phyloP scores from a whole-genome alignment of 2,113 vertebrate species.

The Fulmarus glacialis region DNA sequence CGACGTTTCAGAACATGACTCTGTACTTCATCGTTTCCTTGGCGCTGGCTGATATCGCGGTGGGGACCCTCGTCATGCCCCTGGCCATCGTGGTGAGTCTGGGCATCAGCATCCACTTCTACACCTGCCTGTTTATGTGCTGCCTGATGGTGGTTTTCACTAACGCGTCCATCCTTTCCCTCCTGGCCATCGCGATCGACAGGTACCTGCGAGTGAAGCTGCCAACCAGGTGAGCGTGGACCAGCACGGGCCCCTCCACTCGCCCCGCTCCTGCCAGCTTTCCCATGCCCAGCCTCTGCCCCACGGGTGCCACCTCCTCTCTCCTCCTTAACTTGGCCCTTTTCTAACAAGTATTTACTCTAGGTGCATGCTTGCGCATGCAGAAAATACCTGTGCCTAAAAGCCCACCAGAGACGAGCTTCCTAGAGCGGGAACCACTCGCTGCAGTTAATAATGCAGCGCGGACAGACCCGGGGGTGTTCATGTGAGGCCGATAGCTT shows the following conservation, averaged over 20 bases:
- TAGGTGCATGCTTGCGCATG: rapidly evolving
- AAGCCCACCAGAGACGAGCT: rapidly evolving
- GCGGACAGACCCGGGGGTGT: rapidly evolving
- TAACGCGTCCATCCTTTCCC: constrained; percentile 81
- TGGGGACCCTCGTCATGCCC: constrained; percentile 83
- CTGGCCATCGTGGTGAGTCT: constrained; percentile 80
- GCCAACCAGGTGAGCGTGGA: constrained; percentile 73
- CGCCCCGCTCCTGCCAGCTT: neutral
- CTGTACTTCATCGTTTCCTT: constrained; percentile 84
- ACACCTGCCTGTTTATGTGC: constrained; percentile 81
- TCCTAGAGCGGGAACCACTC: neutral
- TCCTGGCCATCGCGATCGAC: constrained; percentile 87
- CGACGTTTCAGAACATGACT: constrained; percentile 71
- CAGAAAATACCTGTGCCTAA: neutral
- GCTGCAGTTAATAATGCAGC: neutral
- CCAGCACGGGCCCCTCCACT: neutral
- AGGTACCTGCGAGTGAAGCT: constrained; percentile 84
- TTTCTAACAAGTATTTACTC: neutral
- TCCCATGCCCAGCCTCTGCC: neutral
- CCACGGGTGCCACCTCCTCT: neutral
- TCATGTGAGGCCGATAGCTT: rapidly evolving
- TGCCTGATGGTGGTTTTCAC: constrained; percentile 82
- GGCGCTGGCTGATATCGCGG: constrained; percentile 83
- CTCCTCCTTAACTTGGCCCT: neutral
- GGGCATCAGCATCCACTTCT: constrained; percentile 49